Evolutionary conservation across 2,888 invertebrate species (phyloP), one percentile per base, ranked within the genome.

Genomic region (Zygogramma bicolorata): DNA sequence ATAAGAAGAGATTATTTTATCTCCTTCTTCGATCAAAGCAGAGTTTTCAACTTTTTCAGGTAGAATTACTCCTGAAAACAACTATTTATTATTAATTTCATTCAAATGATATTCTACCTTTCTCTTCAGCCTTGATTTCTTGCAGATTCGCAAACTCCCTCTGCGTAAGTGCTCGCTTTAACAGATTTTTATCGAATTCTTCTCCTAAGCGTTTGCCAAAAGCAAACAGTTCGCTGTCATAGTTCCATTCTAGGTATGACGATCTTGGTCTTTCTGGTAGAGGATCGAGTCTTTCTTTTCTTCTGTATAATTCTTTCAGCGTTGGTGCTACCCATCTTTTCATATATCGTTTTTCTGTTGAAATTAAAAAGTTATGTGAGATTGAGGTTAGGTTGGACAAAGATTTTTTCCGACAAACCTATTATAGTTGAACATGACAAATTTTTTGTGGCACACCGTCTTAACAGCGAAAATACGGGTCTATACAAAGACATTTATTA

Each of bases 181-280:
- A 86, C 15, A 93, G 85, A 20, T 90, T 88, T 0, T 90, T 87
- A 72, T 95, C 89, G 82, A 98, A 95, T 3, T 94, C 90, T 88
- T 98, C 98, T 25, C 93, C 91, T 15, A 98, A 88, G 27, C 98
- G 90, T 82, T 93, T 93, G 8, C 93, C 93, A 88, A 98, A 98
- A 0, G 97, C 95, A 88, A 90, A 97, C 2, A 98, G 76, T 88
- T 98, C 97, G 0, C 95, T 91, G 80, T 93, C 92, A 80, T 95
- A 92, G 84, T 97, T 97, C 97, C 97, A 96, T 82, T 94, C 95
- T n/a, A 93, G 79, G 83, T 89, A 94, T 7, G 90, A 89, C 27
- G 91, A 93, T 75, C 95, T 88, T 0, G 88, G 88, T 71, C 85
- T 80, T 79, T 77, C 89, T 81, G 77, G 88, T 81, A 92, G 90